Percentiles rank a stretch among this genome's conserved stretches.
These are phyloP conservation scores for Gnatocerus cornutus DNA, from an alignment of 2,888 invertebrate species.

Conservation along the genomic window DNA sequence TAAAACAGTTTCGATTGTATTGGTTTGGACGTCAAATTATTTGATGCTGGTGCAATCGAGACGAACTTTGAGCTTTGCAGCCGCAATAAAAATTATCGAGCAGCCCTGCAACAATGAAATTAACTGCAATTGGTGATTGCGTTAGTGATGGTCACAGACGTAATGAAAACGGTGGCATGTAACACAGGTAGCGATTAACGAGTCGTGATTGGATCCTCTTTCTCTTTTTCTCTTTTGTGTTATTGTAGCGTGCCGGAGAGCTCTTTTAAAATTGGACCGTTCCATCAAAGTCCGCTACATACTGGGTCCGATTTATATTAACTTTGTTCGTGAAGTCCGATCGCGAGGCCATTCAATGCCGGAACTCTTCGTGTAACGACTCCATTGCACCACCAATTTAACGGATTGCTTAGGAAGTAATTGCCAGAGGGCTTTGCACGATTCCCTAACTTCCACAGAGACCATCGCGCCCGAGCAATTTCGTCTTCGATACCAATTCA, in stretches of 20 bases:
- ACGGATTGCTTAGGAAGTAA: constrained; percentile 53
- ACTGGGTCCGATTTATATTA: constrained; percentile 61
- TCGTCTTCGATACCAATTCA: constrained; percentile 3
- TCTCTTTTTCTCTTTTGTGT: constrained; percentile 21
- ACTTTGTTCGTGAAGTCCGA: constrained; percentile 55
- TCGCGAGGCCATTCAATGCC: constrained; percentile 53
- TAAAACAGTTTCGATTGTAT: constrained; percentile 58
- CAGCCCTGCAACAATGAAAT: constrained; percentile 31
- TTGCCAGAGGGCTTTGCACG: constrained; percentile 35
- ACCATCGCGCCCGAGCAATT: constrained; percentile 9
- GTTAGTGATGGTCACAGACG: constrained; percentile 41
- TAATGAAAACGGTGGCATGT: constrained; percentile 35
- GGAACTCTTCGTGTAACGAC: constrained; percentile 55
- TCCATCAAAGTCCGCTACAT: constrained; percentile 62
- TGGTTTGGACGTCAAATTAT: constrained; percentile 51
- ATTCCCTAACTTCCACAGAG: constrained; percentile 13
- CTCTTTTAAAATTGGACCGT: constrained; percentile 58
- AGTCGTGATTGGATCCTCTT: constrained; percentile 23
- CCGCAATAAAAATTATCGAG: constrained; percentile 10
- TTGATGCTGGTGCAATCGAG: neutral
- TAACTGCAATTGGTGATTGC: constrained; percentile 44
- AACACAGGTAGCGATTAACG: constrained; percentile 35
- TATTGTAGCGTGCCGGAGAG: constrained; percentile 44
- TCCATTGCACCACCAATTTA: constrained; percentile 57
- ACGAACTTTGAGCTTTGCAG: constrained; percentile 1